These are phyloP conservation scores for Dimorphilus gyrociliatus DNA, from an alignment of 2,888 invertebrate species.

Conservation along the genomic window DNA sequence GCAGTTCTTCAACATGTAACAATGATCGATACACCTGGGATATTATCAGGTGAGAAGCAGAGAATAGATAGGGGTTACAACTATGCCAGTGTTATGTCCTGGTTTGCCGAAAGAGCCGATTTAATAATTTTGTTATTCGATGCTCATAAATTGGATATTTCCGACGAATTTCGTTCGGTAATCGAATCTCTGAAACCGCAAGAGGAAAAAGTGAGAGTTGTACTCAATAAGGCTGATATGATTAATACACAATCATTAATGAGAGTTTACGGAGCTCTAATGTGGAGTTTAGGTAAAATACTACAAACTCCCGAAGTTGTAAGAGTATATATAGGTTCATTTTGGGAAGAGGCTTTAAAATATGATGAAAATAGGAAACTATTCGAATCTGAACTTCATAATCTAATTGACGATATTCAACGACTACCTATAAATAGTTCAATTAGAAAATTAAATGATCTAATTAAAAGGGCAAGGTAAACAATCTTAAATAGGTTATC, in stretches of 20 bases:
- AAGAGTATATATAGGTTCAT: constrained; percentile 62
- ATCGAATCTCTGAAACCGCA: constrained; percentile 66
- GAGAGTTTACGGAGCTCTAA: constrained; percentile 77
- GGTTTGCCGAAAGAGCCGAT: constrained; percentile 90
- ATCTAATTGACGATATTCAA: too few species aligned
- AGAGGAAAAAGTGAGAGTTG: constrained; percentile 53
- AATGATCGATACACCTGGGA: constrained; percentile 87
- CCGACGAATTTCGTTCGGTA: constrained; percentile 82
- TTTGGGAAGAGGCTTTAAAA: constrained; percentile 69
- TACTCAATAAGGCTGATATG: constrained; percentile 83
- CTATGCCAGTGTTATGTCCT: constrained; percentile 86
- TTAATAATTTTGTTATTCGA: constrained; percentile 88
- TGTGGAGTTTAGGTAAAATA: constrained; percentile 90
- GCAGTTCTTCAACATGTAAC: constrained; percentile 46
- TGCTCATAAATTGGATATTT: constrained; percentile 83
- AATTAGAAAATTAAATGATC: too few species aligned
- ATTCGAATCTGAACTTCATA: too few species aligned
- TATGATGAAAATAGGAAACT: constrained; percentile 61
- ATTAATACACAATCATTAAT: constrained; percentile 79
- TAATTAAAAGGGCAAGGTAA: too few species aligned
- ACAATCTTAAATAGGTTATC: too few species aligned
- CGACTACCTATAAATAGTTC: too few species aligned
- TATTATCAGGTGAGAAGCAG: constrained; percentile 70
- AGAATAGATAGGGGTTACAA: constrained; percentile 81
- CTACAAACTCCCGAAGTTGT: constrained; percentile 89